Conservation (phyloP, 2,113 vertebrate species). For the Motacilla tschutschensis region DNA sequence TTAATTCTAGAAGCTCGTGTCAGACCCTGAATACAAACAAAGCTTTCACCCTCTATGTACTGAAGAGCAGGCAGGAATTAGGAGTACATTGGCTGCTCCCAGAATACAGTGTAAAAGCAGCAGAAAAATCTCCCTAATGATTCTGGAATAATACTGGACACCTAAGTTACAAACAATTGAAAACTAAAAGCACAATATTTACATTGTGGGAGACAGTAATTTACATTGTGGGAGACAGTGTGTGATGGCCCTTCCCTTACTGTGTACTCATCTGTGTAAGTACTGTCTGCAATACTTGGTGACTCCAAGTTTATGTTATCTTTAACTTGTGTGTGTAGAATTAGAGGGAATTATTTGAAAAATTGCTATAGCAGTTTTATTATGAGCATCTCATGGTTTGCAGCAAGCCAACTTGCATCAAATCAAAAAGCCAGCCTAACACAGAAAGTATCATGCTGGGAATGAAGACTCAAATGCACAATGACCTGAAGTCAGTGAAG, state of each 20-base stretch:
- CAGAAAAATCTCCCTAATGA: neutral
- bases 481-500: neutral
- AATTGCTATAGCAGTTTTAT: neutral
- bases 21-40: neutral
- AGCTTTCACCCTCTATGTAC: accelerated
- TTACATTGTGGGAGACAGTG: neutral
- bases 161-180: neutral
- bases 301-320: neutral
- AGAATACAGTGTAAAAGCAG: neutral
- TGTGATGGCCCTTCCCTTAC: neutral
- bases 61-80: neutral
- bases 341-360: neutral
- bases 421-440: neutral
- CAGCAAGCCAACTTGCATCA: neutral
- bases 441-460: neutral
- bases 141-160: neutral
- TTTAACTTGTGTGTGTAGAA: neutral
- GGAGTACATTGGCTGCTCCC: neutral
- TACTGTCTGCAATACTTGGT: neutral
- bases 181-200: neutral
- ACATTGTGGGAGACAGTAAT: neutral
- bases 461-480: neutral
- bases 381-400: neutral
- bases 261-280: neutral
- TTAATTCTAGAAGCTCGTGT: neutral